Conservation (phyloP, 2,888 invertebrate genomes). For the Synanthedon vespiformis region DNA sequence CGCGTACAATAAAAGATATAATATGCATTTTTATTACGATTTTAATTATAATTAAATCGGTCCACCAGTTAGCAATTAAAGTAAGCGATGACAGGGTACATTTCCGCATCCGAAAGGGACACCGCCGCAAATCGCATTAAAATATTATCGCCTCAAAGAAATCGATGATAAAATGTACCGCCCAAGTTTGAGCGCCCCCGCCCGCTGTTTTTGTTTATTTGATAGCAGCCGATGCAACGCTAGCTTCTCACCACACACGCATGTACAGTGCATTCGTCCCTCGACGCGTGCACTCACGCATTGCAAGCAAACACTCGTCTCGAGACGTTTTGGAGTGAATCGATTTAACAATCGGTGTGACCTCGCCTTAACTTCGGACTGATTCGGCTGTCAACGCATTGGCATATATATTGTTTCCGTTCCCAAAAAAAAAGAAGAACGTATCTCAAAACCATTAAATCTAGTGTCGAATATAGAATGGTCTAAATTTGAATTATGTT, state of each 20-base stretch:
- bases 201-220: constrained; percentile 61
- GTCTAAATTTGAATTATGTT: background rate
- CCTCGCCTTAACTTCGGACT: constrained; percentile 17
- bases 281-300: constrained; percentile 58
- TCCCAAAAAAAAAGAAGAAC: background rate
- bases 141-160: constrained; percentile 24
- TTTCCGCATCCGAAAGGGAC: constrained; percentile 15
- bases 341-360: constrained; percentile 18
- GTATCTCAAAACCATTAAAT: background rate
- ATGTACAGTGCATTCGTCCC: constrained; percentile 45
- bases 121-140: constrained; percentile 9
- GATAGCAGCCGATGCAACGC: constrained; percentile 56
- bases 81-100: constrained; percentile 5
- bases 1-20: background rate
- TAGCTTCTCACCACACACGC: constrained; percentile 45
- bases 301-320: constrained; percentile 29
- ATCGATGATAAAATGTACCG: constrained; percentile 35
- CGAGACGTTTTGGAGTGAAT: constrained; percentile 9
- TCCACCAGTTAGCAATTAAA: constrained; percentile 1
- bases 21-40: background rate
- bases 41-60: background rate
- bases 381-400: background rate
- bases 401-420: background rate
- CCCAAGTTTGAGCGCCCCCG: constrained; percentile 38
- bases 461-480: background rate